Evolutionary conservation across 2,113 vertebrate genomes (phyloP), one percentile per base, ranked within the genome.

Genomic region (Salminus brasiliensis): DNA sequence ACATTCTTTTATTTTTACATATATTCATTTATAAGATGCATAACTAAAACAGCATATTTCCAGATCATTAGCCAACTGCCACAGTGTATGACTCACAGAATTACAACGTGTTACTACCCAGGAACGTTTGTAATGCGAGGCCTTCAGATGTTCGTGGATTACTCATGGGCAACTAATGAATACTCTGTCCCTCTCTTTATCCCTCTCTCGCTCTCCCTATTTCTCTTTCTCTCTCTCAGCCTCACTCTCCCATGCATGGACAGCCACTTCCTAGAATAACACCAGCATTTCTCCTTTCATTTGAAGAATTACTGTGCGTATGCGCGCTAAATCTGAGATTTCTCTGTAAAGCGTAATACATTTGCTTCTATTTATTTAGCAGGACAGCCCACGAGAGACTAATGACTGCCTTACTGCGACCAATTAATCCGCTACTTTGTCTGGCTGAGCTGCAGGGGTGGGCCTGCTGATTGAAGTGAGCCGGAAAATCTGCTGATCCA

Each of bases 371-470:
- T 55, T 55, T 55, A 55, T 55, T 23, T 55, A 55, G 52, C 23
- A 25, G 52, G 52, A 36, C 62, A 65, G 60, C 29, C 6, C 2
- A 4, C 12, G 30, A 18, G 32, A n/a, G 70, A 78, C 57, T 49
- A 67, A 77, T 78, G 74, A 72, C 39, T 47, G 59, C 65, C 60
- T 82, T 67, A 66, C 67, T 71, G 55, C 53, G 16, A 62, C 43
- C 65, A 72, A 47, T 74, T 59, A 73, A 68, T 70, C 59, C 45
- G 29, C 41, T 34, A 71, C 30, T 52, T 72, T 62, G 8, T 13
- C 74, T 72, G 18, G 45, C 30, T 52, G 29, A 30, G 59, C 59
- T 72, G 30, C 57, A 74, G 63, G 72, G 65, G 41, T 60, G 25
- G 52, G 60, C 29, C 2, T 32, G 18, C 25, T 8, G 47, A 74